Base-by-base conservation (phyloP, 2,797 vertebrate genomes). In the Ficedula albicollis region DNA sequence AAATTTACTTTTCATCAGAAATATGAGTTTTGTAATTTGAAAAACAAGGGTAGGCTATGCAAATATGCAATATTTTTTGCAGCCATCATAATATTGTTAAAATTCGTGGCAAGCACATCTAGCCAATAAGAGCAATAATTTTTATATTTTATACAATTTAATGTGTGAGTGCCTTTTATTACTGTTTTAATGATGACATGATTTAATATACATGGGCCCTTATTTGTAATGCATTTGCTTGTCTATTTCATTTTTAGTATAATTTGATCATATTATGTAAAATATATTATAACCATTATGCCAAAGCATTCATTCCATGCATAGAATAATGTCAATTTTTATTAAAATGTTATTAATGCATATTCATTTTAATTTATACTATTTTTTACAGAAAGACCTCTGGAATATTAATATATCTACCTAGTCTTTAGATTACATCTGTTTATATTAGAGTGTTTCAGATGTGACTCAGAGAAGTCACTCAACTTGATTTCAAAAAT, bases 321-420 rank as follows among this genome's bases (percentile, higher is more conserved):
- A 18, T 26, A 85, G 54, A 93, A 91, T 95, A 81, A 92, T 82
- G 68, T 16, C 22, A 73, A 7, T 15, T 95, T 96, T 90, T 78
- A 78, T 85, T 73, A 85, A 96, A 85, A 89, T 64, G 8, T 38
- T 91, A 95, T 92, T 87, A 89, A 81, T 67, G 30, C 10, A 43
- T 22, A 75, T 79, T 90, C 85, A 92, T 87, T 95, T 95, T 93
- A 43, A 91, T 76, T 39, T 68, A 44, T 60, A 29, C 18, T 29
- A 52, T 44, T 52, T 11, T 93, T 84, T 75, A 30, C 26, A 87
- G 26, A 77, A 90, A 84, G n/a, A 81, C 44, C 4, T 64, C 32
- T 79, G 39, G 22, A 87, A 70, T 94, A 70, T 73, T 87, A 87
- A 87, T 69, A 67, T 29, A 13, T 56, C 27, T 82, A 30, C 11